These are phyloP conservation scores for Hipposideros armiger DNA, from an alignment of 2,113 vertebrate genomes.

Conservation along the genomic window DNA sequence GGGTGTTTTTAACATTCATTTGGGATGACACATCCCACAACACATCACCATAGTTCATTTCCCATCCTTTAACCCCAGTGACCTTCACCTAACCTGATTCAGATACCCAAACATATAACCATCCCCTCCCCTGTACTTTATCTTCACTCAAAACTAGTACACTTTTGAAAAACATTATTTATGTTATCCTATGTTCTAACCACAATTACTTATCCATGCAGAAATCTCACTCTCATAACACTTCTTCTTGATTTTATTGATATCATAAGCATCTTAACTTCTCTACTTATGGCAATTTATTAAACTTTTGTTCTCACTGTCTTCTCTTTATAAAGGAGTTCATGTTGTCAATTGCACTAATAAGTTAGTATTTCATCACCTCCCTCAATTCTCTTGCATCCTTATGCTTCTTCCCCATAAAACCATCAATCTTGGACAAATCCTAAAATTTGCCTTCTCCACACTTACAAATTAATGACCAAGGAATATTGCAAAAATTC, in stretches of 20 bases:
- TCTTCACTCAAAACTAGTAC: neutral
- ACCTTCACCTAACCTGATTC: neutral
- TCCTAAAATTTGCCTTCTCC: neutral
- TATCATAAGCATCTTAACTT: neutral
- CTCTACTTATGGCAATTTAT: neutral
- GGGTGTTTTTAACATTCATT: neutral
- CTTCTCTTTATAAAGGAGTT: neutral
- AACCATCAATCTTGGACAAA: neutral
- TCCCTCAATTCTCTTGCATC: neutral
- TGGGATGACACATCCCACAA: neutral
- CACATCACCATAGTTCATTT: neutral
- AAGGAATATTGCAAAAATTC: neutral
- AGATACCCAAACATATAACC: neutral
- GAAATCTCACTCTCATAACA: neutral
- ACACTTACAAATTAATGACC: neutral
- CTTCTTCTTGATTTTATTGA: constrained; percentile 22
- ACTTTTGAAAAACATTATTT: neutral
- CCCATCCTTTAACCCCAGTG: neutral
- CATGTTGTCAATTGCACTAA: neutral
- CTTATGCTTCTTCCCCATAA: neutral
- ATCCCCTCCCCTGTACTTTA: neutral
- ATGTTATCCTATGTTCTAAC: neutral
- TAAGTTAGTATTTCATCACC: neutral
- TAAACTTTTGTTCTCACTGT: neutral
- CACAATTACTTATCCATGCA: neutral